Evolutionary conservation across 2,797 vertebrate species (phyloP).

Genomic region (Lepilemur ruficaudatus): DNA sequence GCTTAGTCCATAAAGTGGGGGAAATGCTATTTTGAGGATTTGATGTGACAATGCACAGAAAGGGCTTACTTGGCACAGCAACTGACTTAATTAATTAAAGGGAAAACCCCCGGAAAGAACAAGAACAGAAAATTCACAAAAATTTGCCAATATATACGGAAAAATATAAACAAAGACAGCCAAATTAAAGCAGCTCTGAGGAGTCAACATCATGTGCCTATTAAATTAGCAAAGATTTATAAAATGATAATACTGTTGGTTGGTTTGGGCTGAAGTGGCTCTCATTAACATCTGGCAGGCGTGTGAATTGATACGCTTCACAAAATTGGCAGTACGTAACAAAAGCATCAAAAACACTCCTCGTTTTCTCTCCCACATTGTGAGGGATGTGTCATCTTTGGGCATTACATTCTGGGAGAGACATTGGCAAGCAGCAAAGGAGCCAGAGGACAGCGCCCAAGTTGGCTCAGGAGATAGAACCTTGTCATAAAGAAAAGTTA

Average conservation of each 20-base stretch:
- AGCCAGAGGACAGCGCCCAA: neutral
- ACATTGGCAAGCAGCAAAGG: neutral
- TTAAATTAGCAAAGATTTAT: neutral
- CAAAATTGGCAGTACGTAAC: neutral
- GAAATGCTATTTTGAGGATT: neutral
- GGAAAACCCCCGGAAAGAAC: neutral
- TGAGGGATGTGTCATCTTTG: neutral
- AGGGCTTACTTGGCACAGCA: neutral
- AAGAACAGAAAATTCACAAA: neutral
- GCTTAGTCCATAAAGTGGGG: neutral
- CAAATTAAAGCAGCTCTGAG: neutral
- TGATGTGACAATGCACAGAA: neutral
- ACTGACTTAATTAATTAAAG: neutral
- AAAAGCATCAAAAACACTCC: neutral
- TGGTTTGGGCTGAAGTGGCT: neutral
- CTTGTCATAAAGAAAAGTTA: neutral
- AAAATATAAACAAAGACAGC: neutral
- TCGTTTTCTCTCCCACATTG: neutral
- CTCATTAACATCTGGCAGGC: neutral
- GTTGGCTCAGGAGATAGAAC: neutral
- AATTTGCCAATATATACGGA: neutral
- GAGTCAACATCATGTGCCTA: neutral
- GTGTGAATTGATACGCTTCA: too few species aligned
- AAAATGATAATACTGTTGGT: neutral
- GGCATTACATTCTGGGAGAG: neutral